Evolutionary conservation across 2,113 vertebrate genomes (phyloP).

Genomic region (Cebidichthys violaceus): DNA sequence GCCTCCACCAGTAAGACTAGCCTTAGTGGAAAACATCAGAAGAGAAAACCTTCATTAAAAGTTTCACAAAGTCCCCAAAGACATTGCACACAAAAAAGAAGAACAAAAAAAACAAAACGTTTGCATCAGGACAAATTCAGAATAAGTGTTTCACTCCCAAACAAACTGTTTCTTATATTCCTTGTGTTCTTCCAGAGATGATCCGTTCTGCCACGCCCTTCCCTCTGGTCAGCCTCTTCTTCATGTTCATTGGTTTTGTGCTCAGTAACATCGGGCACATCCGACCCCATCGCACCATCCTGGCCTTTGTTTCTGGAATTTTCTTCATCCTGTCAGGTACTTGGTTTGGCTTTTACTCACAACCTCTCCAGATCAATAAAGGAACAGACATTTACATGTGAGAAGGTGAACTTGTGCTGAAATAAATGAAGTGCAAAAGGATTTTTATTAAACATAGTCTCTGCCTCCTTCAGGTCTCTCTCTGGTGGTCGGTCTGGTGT

Average conservation of each 20-base stretch:
- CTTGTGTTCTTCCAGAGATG: conserved; percentile 87
- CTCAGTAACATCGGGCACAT: conserved; percentile 96
- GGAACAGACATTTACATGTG: background rate
- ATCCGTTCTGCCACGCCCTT: conserved; percentile 96
- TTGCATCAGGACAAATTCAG: background rate
- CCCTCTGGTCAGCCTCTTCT: conserved; percentile 96
- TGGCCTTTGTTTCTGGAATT: conserved; percentile 97
- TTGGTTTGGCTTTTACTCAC: background rate
- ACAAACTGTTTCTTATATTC: background rate
- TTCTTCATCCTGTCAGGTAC: conserved; percentile 97
- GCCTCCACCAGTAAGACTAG: background rate
- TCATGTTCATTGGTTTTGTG: conserved; percentile 98
- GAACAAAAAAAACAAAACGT: background rate
- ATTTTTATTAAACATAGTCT: background rate
- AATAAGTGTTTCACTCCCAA: background rate
- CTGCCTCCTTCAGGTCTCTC: conserved; percentile 86
- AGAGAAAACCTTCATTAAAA: background rate
- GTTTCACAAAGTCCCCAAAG: background rate
- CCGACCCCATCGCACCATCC: conserved; percentile 93
- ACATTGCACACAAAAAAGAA: background rate
- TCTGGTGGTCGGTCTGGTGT: conserved; percentile 91
- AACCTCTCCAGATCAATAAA: background rate
- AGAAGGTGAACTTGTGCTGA: background rate
- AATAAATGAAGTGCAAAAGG: background rate
- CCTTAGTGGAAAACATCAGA: background rate